Base-by-base conservation (phyloP, 2,797 vertebrate genomes). In the Coranthus polyacanthus region DNA sequence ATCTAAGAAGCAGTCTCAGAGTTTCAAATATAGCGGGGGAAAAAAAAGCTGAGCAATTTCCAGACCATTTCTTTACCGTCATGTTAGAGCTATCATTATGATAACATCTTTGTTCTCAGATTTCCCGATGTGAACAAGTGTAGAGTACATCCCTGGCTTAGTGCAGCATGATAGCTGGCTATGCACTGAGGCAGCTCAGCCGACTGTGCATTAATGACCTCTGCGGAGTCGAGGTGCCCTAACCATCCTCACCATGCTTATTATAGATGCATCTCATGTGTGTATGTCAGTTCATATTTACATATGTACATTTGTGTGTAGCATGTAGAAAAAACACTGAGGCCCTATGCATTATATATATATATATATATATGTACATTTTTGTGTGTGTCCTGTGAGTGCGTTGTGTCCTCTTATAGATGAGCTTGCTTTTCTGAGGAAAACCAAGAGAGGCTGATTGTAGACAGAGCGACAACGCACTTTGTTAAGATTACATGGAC, bases 211-310 rank as follows among this genome's bases (percentile, higher is more conserved):
- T 20, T 41, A 24, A 56, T 37, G 36, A 38, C 42, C 22, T 45
- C 38, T n/a, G 15, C 7, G 24, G 24, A 43, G 52, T 53, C 60
- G 51, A 12, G 32, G 12, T 42, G 21, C 37, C 32, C 15, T 54
- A 20, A 59, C 49, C 34, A 41, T 21, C 15, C 36, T 10, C 15
- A 13, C 2, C 17, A 17, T 1, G 4, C 36, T 61, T 34, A 15
- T 29, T 32, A 44, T 37, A 37, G 36, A 56, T 21, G 20, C 3
- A 12, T 59, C 20, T 11, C n/a, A 32, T 44, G 13, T 69, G 37
- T 34, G 29, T 22, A 17, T 41, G 13, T 24, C 15, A 41, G 21
- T 18, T 42, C n/a, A 41, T 38, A 52, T 13, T 21, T 52, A n/a
- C n/a, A n/a, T n/a, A 15, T 61, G 12, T 11, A 24, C 18, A 41